phyloP scores from a whole-genome alignment of 2,113 vertebrate species.

The Rhinopomastus cyanomelas region DNA sequence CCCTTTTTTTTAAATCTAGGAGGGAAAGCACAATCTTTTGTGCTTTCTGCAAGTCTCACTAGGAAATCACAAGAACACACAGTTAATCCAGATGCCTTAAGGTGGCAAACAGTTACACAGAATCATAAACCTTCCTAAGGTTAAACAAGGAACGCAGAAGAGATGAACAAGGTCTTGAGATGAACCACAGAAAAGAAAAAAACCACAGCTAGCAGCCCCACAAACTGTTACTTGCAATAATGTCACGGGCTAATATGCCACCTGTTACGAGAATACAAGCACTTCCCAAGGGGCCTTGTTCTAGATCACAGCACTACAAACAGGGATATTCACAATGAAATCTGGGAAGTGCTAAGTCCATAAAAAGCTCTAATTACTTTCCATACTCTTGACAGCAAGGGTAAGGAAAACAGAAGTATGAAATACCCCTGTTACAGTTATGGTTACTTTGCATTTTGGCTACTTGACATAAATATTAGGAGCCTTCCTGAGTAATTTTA shows the following conservation, averaged over 20 bases:
- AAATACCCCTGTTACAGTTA: not conserved
- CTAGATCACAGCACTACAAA: not conserved
- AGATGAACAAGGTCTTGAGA: not conserved
- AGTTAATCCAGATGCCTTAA: not conserved
- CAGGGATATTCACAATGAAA: not conserved
- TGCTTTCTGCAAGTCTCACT: not conserved
- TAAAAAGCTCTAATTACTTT: slow-evolving; percentile 18
- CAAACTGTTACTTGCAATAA: not conserved
- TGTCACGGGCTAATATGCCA: slow-evolving; percentile 11
- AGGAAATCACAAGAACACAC: not conserved
- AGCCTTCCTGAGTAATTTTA: slow-evolving; percentile 26
- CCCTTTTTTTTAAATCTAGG: not conserved
- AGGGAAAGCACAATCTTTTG: not conserved
- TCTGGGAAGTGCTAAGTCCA: not conserved
- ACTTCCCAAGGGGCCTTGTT: not conserved
- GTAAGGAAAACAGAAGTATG: not conserved
- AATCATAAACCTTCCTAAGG: not conserved
- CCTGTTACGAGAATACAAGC: not conserved
- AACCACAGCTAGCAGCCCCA: not conserved
- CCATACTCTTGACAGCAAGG: not conserved
- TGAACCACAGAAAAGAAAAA: not conserved
- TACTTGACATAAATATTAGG: not conserved
- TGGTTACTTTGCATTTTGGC: not conserved
- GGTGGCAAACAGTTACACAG: not conserved
- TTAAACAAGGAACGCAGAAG: not conserved